A percentile compares a stretch with the other conserved stretches of the same genome.
phyloP scores from a whole-genome alignment of 2,797 vertebrate genomes.

The Enteromius mattozi region DNA sequence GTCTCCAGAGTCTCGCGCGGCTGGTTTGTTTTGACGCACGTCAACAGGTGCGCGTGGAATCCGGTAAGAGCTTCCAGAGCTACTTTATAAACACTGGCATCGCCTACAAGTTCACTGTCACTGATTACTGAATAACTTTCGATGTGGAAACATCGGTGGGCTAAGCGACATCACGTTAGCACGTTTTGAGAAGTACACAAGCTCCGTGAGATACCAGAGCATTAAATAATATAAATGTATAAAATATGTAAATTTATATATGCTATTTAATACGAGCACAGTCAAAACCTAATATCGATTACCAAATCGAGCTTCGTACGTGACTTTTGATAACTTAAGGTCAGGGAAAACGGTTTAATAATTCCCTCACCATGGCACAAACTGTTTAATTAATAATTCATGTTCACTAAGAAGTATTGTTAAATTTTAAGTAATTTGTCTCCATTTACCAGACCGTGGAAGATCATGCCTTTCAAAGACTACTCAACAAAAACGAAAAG shows the following conservation, averaged over 20 bases:
- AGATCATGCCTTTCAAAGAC: not conserved
- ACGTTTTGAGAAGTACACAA: not conserved
- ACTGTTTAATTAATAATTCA: constrained; percentile 1
- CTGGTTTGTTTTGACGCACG: not conserved
- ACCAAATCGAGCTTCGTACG: too few relatives aligned
- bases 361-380: not conserved
- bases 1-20: not conserved
- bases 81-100: not conserved
- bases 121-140: not conserved
- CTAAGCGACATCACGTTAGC: not conserved
- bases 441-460: too few relatives aligned
- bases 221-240: not conserved
- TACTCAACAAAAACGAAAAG: not conserved
- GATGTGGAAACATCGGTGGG: not conserved
- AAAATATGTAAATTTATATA: not conserved
- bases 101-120: not conserved
- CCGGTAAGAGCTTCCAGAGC: not conserved
- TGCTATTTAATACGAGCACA: not conserved
- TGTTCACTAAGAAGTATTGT: not conserved
- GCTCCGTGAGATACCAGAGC: not conserved
- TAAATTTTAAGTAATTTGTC: not conserved
- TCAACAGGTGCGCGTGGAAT: constrained; percentile 32
- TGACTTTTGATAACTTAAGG: not conserved
- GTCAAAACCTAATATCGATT: too few relatives aligned
- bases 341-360: not conserved